These are phyloP conservation scores for Botia kubotai DNA, from an alignment of 2,797 vertebrate genomes.

Conservation along the genomic window DNA sequence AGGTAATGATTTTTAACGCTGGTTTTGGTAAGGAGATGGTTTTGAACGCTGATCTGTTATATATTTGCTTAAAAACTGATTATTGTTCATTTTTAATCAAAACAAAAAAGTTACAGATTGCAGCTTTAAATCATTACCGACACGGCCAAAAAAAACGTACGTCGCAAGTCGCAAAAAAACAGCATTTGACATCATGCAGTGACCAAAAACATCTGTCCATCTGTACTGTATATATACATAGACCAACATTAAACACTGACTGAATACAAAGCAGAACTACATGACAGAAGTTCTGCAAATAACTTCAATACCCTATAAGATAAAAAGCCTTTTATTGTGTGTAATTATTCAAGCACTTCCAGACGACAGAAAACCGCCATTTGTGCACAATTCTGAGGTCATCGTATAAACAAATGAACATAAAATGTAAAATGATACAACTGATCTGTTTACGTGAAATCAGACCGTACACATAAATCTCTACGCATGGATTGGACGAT, in stretches of 20 bases:
- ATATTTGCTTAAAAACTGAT: no score
- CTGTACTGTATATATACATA: not conserved
- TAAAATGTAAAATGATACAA: not conserved
- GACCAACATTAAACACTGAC: not conserved
- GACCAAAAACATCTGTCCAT: not conserved
- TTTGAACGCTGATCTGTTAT: no score
- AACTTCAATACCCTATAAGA: no score
- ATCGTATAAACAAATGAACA: not conserved
- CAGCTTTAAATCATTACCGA: not conserved
- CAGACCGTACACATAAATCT: slow-evolving; percentile 24
- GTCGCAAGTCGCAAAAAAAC: not conserved
- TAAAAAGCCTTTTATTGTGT: not conserved
- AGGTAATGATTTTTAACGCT: no score
- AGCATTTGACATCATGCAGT: not conserved
- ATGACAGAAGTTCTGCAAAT: not conserved
- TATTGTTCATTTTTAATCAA: no score
- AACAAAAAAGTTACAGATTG: no score
- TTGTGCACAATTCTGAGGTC: not conserved
- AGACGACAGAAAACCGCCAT: not conserved
- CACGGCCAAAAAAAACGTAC: not conserved
- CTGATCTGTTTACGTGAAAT: not conserved
- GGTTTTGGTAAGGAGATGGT: no score
- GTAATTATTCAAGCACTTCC: not conserved
- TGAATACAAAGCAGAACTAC: not conserved
- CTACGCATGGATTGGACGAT: slow-evolving; percentile 22